These are phyloP conservation scores for Harpagoxenus sublaevis DNA, from an alignment of 2,888 invertebrate species.

Conservation along the genomic window DNA sequence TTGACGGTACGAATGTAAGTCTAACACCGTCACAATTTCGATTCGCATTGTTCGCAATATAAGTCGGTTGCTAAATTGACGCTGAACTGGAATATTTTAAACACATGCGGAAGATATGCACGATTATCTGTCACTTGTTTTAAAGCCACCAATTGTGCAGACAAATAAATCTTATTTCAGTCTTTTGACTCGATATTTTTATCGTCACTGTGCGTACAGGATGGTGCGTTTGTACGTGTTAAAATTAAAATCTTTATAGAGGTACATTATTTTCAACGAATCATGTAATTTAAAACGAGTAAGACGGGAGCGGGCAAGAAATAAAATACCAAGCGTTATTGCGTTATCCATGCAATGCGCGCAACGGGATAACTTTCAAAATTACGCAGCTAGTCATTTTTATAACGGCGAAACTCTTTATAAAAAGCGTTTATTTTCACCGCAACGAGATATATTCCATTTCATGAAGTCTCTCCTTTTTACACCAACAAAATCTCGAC, in stretches of 20 bases:
- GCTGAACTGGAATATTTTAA: background rate
- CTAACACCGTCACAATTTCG: background rate
- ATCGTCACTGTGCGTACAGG: background rate
- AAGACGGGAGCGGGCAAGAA: background rate
- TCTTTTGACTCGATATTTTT: background rate
- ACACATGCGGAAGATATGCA: background rate
- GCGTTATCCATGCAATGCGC: background rate
- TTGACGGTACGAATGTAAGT: background rate
- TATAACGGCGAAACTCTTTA: slow-evolving; percentile 12
- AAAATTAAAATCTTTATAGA: background rate
- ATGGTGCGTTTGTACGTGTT: background rate
- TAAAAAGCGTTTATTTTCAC: slow-evolving; percentile 21
- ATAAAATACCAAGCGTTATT: background rate
- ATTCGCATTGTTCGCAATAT: background rate
- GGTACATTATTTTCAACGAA: background rate
- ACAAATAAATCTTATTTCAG: background rate
- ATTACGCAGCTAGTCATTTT: slow-evolving; percentile 14
- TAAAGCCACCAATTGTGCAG: background rate
- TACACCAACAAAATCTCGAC: slow-evolving; percentile 15
- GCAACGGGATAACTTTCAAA: slow-evolving; percentile 1
- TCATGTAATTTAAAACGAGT: background rate
- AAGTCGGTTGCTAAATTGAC: background rate
- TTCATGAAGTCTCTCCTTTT: slow-evolving; percentile 17
- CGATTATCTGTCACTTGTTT: background rate
- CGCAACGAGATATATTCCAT: slow-evolving; percentile 19